Evolutionary conservation across 2,797 vertebrate genomes (phyloP).

Genomic region (Acropternis orthonyx): DNA sequence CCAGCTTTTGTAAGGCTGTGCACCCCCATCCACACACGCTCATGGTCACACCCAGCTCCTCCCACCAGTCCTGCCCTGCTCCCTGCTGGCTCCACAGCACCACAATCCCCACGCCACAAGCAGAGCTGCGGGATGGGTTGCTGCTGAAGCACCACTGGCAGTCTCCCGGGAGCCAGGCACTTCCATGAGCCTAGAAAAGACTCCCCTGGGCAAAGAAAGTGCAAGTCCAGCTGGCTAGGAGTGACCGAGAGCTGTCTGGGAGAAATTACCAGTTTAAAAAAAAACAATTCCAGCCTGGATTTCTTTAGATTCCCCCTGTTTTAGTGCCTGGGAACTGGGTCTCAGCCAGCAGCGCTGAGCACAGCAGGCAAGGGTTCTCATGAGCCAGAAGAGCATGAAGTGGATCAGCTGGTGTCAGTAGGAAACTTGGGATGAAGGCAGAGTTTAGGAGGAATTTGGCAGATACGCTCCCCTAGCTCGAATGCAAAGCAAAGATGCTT

Average conservation of each 20-base stretch:
- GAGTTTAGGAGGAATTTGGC: not conserved
- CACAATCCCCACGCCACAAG: not conserved
- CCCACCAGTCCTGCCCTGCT: not conserved
- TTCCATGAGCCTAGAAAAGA: not conserved
- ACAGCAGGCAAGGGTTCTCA: not conserved
- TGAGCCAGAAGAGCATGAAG: not conserved
- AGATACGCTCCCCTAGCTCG: not conserved
- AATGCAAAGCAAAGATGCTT: not conserved
- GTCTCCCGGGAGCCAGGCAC: not conserved
- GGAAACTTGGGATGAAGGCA: not conserved
- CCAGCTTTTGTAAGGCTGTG: not conserved
- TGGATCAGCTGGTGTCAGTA: not conserved
- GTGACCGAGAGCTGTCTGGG: not conserved
- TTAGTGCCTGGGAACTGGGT: constrained; percentile 11
- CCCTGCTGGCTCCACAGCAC: not conserved
- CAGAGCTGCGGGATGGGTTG: not conserved
- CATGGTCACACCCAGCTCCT: not conserved
- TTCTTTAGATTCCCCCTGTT: not conserved
- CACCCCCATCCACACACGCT: not conserved
- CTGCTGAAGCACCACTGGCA: rapidly evolving
- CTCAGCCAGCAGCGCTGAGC: not conserved
- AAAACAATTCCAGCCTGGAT: constrained; percentile 18
- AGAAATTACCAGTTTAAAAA: not conserved
- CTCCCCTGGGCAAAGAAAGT: not conserved
- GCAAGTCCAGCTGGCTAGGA: not conserved